phyloP scores from a whole-genome alignment of 2,113 vertebrate genomes.

The Leucopternis melanops region DNA sequence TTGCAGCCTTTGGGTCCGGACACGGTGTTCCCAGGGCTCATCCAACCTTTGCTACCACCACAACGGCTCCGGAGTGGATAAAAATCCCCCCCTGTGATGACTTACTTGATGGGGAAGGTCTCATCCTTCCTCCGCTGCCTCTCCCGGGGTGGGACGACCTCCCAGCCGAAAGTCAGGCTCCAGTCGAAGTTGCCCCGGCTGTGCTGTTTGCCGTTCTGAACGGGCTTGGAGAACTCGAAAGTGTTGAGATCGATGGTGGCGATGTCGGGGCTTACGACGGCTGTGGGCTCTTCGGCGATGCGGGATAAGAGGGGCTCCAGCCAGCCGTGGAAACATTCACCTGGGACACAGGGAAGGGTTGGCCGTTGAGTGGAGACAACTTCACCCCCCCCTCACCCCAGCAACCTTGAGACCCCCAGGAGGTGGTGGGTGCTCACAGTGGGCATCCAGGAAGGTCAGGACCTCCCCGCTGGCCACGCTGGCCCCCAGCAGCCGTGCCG shows the following conservation, averaged over 20 bases:
- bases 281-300: slow-evolving; percentile 87
- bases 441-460: slow-evolving; percentile 92
- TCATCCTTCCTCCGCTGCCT: slow-evolving; percentile 85
- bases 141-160: slow-evolving; percentile 75
- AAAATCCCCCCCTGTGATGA: fast-evolving
- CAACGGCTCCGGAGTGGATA: fast-evolving
- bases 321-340: slow-evolving; percentile 95
- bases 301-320: slow-evolving; percentile 89
- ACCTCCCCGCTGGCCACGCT: slow-evolving; percentile 83
- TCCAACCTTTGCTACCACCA: not conserved
- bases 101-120: slow-evolving; percentile 93
- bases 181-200: slow-evolving; percentile 96
- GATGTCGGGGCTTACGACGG: slow-evolving; percentile 93
- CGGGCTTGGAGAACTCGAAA: slow-evolving; percentile 87
- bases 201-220: slow-evolving; percentile 71
- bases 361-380: fast-evolving
- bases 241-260: slow-evolving; percentile 87
- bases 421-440: slow-evolving; percentile 79
- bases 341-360: slow-evolving; percentile 52
- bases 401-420: fast-evolving
- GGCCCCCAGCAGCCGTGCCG: slow-evolving; percentile 89
- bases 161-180: slow-evolving; percentile 93
- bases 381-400: fast-evolving
- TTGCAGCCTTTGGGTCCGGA: not conserved
- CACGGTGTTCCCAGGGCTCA: fast-evolving